Evolutionary conservation across 2,113 vertebrate species (phyloP).

Genomic region (Panthera tigris): DNA sequence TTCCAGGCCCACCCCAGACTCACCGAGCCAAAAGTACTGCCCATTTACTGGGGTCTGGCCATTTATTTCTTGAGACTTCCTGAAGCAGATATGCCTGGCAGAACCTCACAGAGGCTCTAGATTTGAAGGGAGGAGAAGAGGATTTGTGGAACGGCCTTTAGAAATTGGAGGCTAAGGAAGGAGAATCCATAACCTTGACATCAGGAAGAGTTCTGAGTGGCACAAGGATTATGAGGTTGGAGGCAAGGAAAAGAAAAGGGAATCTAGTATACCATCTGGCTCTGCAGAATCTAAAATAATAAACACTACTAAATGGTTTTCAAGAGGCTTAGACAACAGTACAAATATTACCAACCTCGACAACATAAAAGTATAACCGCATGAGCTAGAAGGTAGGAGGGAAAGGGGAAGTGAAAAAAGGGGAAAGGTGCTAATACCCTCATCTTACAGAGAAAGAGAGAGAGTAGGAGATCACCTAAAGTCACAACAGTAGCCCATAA

Average conservation of each 20-base stretch:
- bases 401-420: background rate
- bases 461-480: background rate
- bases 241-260: background rate
- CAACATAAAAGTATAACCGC: background rate
- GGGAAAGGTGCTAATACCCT: background rate
- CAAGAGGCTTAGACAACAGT: background rate
- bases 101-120: background rate
- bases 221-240: background rate
- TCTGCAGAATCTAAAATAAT: background rate
- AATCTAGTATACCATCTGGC: background rate
- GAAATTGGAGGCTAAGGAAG: background rate
- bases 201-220: background rate
- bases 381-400: background rate
- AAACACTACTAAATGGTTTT: background rate
- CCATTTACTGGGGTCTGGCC: background rate
- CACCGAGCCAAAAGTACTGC: background rate
- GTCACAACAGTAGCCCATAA: background rate
- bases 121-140: background rate
- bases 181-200: background rate
- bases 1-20: background rate
- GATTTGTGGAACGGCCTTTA: background rate
- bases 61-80: background rate
- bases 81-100: background rate
- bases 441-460: background rate
- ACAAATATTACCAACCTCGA: background rate